phyloP scores from a whole-genome alignment of 2,888 invertebrate species.

The Drosophila prostipennis region DNA sequence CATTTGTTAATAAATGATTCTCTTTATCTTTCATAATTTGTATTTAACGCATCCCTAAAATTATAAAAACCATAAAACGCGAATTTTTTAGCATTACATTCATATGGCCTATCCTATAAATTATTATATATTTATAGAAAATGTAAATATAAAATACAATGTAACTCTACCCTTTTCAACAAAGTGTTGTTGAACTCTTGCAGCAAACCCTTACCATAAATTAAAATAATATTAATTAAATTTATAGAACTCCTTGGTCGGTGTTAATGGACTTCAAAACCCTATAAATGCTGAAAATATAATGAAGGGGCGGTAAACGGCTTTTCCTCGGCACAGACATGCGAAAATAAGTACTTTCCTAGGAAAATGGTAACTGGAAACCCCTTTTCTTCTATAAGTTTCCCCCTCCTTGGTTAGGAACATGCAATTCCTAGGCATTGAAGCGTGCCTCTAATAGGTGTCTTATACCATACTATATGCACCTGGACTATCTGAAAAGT shows the following conservation, averaged over 20 bases:
- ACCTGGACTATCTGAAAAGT: conserved; percentile 44
- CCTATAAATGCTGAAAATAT: conserved; percentile 19
- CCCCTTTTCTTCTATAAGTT: conserved; percentile 6
- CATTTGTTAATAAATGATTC: no score
- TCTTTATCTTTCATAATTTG: no score
- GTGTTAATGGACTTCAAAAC: conserved; percentile 36
- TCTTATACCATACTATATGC: conserved; percentile 30
- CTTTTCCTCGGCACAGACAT: conserved; percentile 22
- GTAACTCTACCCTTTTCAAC: no score
- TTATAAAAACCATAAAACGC: no score
- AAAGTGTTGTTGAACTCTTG: conserved; percentile 6
- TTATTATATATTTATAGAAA: no score
- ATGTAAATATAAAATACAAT: no score
- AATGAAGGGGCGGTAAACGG: conserved; percentile 26
- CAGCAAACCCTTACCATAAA: conserved; percentile 2
- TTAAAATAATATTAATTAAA: conserved; percentile 27
- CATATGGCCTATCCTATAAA: no score
- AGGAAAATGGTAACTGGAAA: conserved; percentile 18
- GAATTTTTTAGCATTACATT: no score
- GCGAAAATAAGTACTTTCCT: conserved; percentile 32
- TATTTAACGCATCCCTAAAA: no score
- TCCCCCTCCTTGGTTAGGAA: neutral
- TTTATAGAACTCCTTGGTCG: conserved; percentile 10
- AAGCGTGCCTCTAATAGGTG: conserved; percentile 69
- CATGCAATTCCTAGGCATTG: conserved; percentile 61